phyloP scores from a whole-genome alignment of 2,113 vertebrate species.

The Vidua macroura region DNA sequence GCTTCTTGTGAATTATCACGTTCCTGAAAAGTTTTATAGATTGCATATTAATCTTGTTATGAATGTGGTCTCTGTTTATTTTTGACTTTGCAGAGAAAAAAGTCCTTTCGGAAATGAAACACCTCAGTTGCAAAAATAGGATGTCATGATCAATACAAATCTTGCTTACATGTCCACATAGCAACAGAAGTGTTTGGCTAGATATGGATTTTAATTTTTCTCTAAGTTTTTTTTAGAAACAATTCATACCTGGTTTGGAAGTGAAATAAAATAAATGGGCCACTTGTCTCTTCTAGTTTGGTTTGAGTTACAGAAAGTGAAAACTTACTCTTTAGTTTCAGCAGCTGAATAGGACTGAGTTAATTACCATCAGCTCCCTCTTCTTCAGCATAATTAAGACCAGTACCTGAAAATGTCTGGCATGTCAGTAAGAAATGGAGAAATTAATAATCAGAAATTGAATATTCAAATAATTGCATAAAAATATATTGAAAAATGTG shows the following conservation, averaged over 20 bases:
- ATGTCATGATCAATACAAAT: neutral
- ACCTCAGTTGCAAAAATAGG: neutral
- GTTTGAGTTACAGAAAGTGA: neutral
- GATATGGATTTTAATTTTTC: neutral
- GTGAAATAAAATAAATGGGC: neutral
- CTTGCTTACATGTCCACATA: neutral
- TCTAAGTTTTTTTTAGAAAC: neutral
- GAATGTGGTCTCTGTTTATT: neutral
- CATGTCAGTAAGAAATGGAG: neutral
- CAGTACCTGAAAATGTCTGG: neutral
- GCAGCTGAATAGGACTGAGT: neutral
- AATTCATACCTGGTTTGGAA: neutral
- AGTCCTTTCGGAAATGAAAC: neutral
- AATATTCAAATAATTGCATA: neutral
- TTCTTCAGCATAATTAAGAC: neutral
- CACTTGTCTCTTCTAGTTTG: neutral
- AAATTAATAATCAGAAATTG: neutral
- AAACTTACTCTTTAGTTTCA: neutral
- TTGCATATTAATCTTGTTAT: neutral
- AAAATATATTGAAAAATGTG: neutral
- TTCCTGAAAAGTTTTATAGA: neutral
- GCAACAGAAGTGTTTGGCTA: neutral
- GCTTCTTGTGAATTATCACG: neutral
- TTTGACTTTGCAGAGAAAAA: neutral
- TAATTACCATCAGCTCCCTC: neutral